Evolutionary conservation across 1,140 invertebrate species (phyloP).

Genomic region (Zaprionus kolodkinae): DNA sequence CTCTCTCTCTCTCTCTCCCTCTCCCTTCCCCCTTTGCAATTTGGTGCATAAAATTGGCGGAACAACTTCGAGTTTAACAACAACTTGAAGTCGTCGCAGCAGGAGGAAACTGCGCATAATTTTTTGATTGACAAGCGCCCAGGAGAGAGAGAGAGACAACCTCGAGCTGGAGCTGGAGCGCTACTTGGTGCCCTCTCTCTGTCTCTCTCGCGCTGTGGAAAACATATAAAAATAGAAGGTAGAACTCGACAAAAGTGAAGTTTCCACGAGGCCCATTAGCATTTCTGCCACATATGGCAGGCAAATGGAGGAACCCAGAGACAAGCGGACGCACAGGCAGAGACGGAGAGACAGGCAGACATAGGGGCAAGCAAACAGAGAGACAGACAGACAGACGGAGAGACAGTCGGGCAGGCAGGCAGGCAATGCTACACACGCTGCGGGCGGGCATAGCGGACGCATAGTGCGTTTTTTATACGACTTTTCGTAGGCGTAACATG

Average conservation of each 20-base stretch:
- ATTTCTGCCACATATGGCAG: conserved; percentile 58
- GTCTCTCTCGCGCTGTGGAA: conserved; percentile 9
- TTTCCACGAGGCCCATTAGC: conserved; percentile 53
- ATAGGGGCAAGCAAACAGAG: too few species aligned
- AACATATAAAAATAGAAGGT: conserved; percentile 53
- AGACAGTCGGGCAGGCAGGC: not conserved
- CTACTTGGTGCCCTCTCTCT: not conserved
- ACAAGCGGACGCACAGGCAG: conserved; percentile 23
- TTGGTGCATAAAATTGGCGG: conserved; percentile 41
- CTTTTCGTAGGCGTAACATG: conserved; percentile 59
- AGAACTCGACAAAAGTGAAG: conserved; percentile 41
- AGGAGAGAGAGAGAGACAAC: conserved; percentile 4
- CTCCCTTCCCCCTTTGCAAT: not conserved
- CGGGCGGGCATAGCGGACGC: conserved; percentile 23
- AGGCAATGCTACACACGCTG: conserved; percentile 4
- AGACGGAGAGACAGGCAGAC: conserved; percentile 12
- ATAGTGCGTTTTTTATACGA: conserved; percentile 48
- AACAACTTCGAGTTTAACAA: conserved; percentile 24
- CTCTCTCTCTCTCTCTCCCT: not conserved
- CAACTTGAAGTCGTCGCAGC: conserved; percentile 4
- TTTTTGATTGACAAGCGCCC: conserved; percentile 57
- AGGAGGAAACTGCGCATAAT: conserved; percentile 9
- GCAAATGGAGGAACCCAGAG: conserved; percentile 48
- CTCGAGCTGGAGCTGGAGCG: not conserved
- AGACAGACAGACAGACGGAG: conserved; percentile 11